Percentiles rank a stretch among this genome's conserved stretches.
Evolutionary conservation across 2,888 invertebrate genomes (phyloP).

Genomic region (Plutella xylostella): DNA sequence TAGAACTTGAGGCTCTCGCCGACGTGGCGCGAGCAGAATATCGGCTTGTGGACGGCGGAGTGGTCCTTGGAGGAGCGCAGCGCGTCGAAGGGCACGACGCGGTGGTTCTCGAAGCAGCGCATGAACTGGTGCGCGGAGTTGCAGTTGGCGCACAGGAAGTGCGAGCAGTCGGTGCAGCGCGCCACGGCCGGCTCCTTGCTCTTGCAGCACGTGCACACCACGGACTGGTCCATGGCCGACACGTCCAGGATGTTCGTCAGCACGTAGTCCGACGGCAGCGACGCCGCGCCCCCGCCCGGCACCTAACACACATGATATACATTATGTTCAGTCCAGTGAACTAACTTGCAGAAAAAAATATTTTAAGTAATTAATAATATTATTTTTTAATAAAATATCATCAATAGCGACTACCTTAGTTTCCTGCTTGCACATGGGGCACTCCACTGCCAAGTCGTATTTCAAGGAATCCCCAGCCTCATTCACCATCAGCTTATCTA

Average conservation of each 20-base stretch:
- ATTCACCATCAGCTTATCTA: constrained; percentile 82
- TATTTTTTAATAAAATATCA: constrained; percentile 11
- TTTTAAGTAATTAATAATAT: background rate
- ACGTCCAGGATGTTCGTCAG: constrained; percentile 87
- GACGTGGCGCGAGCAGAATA: constrained; percentile 85
- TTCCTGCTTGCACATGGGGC: constrained; percentile 87
- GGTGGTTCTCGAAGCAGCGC: constrained; percentile 96
- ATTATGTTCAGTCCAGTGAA: constrained; percentile 1
- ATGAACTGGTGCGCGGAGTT: constrained; percentile 96
- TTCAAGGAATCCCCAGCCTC: constrained; percentile 77
- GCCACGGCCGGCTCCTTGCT: constrained; percentile 95
- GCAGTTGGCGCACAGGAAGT: constrained; percentile 93
- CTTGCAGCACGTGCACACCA: constrained; percentile 94
- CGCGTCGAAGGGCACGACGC: constrained; percentile 90
- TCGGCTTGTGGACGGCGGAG: constrained; percentile 88
- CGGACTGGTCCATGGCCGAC: constrained; percentile 78
- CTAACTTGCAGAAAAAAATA: background rate
- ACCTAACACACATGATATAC: constrained; percentile 68
- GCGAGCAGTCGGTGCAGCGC: constrained; percentile 94
- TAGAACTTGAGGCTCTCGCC: constrained; percentile 89
- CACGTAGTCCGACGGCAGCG: constrained; percentile 88
- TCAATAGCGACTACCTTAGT: constrained; percentile 72
- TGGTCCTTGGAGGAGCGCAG: constrained; percentile 82
- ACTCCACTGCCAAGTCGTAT: constrained; percentile 74
- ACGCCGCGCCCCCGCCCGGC: constrained; percentile 80